These are phyloP conservation scores for Drosophila nasuta DNA, from an alignment of 1,140 invertebrate genomes.

Conservation along the genomic window DNA sequence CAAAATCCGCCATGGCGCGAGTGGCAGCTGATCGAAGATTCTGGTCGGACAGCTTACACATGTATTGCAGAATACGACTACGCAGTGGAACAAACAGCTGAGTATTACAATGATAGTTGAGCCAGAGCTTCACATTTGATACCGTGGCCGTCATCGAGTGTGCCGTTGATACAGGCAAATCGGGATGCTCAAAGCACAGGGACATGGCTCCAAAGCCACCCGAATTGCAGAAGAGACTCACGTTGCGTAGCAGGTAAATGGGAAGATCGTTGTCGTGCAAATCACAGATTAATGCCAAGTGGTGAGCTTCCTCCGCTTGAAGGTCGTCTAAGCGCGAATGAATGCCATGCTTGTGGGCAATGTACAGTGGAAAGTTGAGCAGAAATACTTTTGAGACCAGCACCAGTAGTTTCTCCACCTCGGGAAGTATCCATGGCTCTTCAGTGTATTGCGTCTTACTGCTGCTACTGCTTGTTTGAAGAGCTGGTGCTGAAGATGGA, in stretches of 20 bases:
- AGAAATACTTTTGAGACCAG: constrained; percentile 93
- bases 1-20: constrained; percentile 96
- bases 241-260: constrained; percentile 94
- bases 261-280: constrained; percentile 96
- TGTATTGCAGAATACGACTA: constrained; percentile 94
- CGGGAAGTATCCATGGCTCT: constrained; percentile 89
- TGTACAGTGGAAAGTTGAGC: constrained; percentile 95
- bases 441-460: constrained; percentile 74
- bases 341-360: constrained; percentile 94
- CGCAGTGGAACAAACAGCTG: constrained; percentile 94
- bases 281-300: constrained; percentile 94
- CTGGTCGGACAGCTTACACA: constrained; percentile 96
- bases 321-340: constrained; percentile 91
- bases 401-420: constrained; percentile 91
- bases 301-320: constrained; percentile 91
- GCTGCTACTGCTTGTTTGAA: neutral
- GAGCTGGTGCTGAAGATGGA: constrained; percentile 12
- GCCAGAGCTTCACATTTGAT: constrained; percentile 97
- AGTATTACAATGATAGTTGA: constrained; percentile 95
- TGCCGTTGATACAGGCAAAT: constrained; percentile 93
- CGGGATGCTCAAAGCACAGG: constrained; percentile 92
- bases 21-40: constrained; percentile 94
- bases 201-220: constrained; percentile 95
- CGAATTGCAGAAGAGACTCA: constrained; percentile 95
- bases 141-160: constrained; percentile 96